phyloP scores from a whole-genome alignment of 2,797 vertebrate species.

The Fundulus diaphanus region DNA sequence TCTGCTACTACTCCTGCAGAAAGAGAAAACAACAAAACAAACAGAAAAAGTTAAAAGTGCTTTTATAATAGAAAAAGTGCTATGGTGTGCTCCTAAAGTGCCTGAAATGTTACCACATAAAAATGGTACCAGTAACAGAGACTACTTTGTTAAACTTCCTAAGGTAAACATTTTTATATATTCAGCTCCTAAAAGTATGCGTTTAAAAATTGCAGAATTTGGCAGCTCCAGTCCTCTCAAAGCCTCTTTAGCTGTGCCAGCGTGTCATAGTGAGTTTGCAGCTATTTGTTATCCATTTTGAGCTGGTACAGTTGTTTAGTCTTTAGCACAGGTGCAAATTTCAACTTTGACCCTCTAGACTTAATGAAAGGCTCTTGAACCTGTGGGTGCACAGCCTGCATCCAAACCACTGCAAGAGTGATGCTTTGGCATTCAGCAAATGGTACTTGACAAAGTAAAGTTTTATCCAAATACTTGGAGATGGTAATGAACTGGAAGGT shows the following conservation, averaged over 20 bases:
- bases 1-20: no score
- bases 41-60: no score
- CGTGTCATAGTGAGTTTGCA: constrained; percentile 16
- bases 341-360: constrained; percentile 75
- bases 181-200: background rate
- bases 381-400: constrained; percentile 9
- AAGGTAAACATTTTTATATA: background rate
- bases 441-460: constrained; percentile 11
- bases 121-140: no score
- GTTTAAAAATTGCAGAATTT: background rate
- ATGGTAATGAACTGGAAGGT: background rate
- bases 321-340: constrained; percentile 80
- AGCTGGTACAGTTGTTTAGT: constrained; percentile 80
- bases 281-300: constrained; percentile 60
- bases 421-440: constrained; percentile 30
- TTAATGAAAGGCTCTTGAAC: constrained; percentile 44
- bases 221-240: background rate
- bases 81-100: background rate
- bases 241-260: constrained; percentile 23
- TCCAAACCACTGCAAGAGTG: constrained; percentile 14
- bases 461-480: background rate
- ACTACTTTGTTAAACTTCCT: background rate
- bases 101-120: no score
- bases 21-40: no score
- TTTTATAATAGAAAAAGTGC: no score